Base-by-base conservation (phyloP, 2,888 invertebrate species). In the Aphidius colemani region DNA sequence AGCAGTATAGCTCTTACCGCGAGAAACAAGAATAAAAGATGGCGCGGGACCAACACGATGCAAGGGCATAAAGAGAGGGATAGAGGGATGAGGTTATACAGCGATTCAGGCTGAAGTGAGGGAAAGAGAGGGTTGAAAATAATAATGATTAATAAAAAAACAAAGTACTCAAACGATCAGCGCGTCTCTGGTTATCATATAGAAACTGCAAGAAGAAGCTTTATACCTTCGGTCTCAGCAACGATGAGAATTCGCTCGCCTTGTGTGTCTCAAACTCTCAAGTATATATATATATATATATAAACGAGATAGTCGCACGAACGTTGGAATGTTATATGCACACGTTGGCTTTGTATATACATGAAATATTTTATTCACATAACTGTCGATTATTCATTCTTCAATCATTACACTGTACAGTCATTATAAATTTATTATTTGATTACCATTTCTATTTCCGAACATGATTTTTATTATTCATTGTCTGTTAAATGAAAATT, bases 111-210 rank as follows among this genome's bases (percentile, higher is more conserved):
- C 7, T 53, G 53, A 41, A 2, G 4, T 53, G 1, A 53, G n/a
- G 40, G 18, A 46, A 56, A 45, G 7, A 48, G 39, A 30, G 30
- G 30, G 30, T 30, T 48, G 13, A 48, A 13, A 48, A 48, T 30
- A 9, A 57, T 10, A n/a, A 41, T 53, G 41, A 41, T 46, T 10
- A 30, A 43, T 45, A 44, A 44, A 53, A 53, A 30, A 10, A 53
- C 30, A 41, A 49, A 40, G 55, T 49, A 49, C 49, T 56, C 39
- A 40, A 58, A 58, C 55, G 65, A 61, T 59, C 65, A 59, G 53
- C 61, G 55, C 49, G 30, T 59, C 49, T 63, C 59, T 55, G 56
- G 50, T 63, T 59, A 66, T 66, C 66, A 59, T 65, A 63, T 63
- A 56, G 55, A 51, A 59, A 59, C 1, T 30, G 30, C 30, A 30